These are phyloP conservation scores for Riparia riparia DNA, from an alignment of 2,113 vertebrate species.

Conservation along the genomic window DNA sequence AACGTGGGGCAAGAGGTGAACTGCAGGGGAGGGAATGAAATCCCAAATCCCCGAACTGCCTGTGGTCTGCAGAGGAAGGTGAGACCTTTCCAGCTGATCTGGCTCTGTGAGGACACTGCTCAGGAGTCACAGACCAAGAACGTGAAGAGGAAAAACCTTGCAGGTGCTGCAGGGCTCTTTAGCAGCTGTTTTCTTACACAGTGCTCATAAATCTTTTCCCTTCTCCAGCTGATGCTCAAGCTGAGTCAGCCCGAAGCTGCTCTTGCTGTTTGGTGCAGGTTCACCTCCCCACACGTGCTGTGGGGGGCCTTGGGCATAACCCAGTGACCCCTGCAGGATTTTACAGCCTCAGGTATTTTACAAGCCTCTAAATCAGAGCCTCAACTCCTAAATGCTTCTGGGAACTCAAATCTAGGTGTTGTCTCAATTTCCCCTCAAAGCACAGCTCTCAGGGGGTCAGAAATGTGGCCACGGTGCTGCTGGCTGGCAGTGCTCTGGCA, in stretches of 20 bases:
- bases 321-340: neutral
- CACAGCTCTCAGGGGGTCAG: neutral
- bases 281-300: rapidly evolving
- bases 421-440: neutral
- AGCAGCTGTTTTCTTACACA: neutral
- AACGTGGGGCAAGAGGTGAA: neutral
- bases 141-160: neutral
- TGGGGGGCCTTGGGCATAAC: neutral
- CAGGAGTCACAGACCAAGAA: neutral
- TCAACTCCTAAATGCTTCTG: neutral
- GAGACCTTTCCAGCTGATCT: neutral
- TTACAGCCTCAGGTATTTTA: neutral
- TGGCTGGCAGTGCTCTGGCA: neutral
- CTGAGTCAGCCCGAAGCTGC: neutral
- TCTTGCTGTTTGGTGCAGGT: neutral
- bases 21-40: neutral
- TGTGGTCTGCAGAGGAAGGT: neutral
- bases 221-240: neutral
- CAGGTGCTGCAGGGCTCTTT: neutral
- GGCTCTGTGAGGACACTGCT: neutral
- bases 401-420: neutral
- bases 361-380: neutral
- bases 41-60: neutral
- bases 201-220: neutral
- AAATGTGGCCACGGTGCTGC: neutral